Evolutionary conservation across 2,888 invertebrate genomes (phyloP).

Genomic region (Corbicula japonica): DNA sequence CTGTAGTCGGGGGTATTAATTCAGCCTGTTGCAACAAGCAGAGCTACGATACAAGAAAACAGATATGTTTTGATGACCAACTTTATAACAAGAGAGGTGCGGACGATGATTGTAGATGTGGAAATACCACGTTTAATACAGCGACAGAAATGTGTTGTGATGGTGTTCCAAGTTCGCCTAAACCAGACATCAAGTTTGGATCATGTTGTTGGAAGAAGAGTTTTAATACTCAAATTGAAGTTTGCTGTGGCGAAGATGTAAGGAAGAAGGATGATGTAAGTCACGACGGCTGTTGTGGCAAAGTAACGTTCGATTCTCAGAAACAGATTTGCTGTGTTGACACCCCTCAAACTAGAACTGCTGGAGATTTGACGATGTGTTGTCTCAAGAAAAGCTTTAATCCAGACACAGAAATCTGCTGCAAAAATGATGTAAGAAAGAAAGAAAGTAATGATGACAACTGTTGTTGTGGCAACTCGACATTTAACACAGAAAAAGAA

Average conservation of each 20-base stretch:
- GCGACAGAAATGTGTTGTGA: slow-evolving; percentile 52
- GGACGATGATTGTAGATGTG: slow-evolving; percentile 56
- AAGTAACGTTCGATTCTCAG: slow-evolving; percentile 41
- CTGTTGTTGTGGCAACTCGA: slow-evolving; percentile 54
- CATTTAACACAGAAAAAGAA: slow-evolving; percentile 51
- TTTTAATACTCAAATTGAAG: slow-evolving; percentile 46
- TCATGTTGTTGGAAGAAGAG: slow-evolving; percentile 57
- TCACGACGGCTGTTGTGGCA: slow-evolving; percentile 57
- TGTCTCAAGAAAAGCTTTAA: slow-evolving; percentile 53
- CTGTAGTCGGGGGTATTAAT: slow-evolving; percentile 29
- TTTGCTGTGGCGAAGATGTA: slow-evolving; percentile 49
- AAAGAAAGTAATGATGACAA: slow-evolving; percentile 59
- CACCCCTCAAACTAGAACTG: slow-evolving; percentile 50
- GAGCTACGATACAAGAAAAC: slow-evolving; percentile 49
- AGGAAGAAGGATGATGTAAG: slow-evolving; percentile 29
- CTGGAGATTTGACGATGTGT: slow-evolving; percentile 44
- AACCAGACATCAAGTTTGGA: slow-evolving; percentile 40
- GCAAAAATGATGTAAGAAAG: slow-evolving; percentile 39
- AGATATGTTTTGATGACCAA: slow-evolving; percentile 49
- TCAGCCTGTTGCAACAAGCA: slow-evolving; percentile 45
- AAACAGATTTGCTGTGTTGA: slow-evolving; percentile 49
- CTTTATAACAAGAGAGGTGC: slow-evolving; percentile 42
- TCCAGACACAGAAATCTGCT: slow-evolving; percentile 50
- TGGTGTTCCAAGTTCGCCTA: slow-evolving; percentile 49
- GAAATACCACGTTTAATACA: slow-evolving; percentile 52